Conservation (phyloP, 2,797 vertebrate genomes). For the Crax fasciolata region DNA sequence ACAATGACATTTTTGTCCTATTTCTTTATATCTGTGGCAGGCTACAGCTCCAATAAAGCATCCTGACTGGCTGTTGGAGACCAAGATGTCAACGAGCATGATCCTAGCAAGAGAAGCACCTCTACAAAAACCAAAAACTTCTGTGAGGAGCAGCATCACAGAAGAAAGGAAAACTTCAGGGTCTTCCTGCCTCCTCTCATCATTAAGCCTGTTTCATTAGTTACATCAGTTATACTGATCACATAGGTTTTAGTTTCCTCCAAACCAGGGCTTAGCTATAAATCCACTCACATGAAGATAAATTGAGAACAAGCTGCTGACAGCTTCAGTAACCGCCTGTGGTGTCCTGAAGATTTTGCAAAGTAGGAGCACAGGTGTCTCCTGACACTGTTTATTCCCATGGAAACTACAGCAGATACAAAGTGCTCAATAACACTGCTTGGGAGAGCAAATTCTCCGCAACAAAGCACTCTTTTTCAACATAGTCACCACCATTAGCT, state of each 20-base stretch:
- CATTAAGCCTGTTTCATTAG: neutral
- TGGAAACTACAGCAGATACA: neutral
- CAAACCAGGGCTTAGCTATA: neutral
- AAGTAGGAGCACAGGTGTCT: neutral
- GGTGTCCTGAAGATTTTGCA: neutral
- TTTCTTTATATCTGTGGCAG: neutral
- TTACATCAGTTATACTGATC: neutral
- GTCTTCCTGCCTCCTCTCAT: neutral
- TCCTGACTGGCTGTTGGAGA: neutral
- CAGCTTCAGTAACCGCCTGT: neutral
- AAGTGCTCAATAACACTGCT: neutral
- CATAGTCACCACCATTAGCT: neutral
- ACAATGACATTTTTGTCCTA: neutral
- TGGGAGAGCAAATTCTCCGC: neutral
- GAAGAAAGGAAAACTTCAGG: neutral
- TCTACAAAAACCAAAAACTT: neutral
- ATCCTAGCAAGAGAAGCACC: neutral
- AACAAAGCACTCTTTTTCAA: neutral
- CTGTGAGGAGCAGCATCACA: fast-evolving
- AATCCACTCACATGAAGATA: neutral
- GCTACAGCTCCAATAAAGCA: neutral
- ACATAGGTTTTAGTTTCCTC: neutral
- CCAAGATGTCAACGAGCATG: neutral
- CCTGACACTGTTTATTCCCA: neutral
- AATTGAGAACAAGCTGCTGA: neutral